Conservation (phyloP, 2,797 vertebrate genomes). For the Distichodus sexfasciatus region DNA sequence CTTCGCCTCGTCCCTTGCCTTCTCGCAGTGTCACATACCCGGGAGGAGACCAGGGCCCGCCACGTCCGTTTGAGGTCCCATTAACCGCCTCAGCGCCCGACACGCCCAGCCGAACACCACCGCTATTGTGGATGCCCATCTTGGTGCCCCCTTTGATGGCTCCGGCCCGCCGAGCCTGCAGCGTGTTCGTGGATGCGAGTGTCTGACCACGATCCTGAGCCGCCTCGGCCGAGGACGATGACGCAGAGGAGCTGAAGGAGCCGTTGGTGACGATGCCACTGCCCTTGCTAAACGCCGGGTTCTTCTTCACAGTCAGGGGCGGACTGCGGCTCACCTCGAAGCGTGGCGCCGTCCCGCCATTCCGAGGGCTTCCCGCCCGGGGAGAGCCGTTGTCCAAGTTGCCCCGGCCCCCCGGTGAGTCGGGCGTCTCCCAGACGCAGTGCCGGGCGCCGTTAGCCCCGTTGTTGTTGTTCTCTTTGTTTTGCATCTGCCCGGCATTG, state of each 20-base stretch:
- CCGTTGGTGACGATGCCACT: constrained; percentile 95
- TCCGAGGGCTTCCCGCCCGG: constrained; percentile 83
- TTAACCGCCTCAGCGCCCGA: constrained; percentile 76
- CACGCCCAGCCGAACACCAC: constrained; percentile 81
- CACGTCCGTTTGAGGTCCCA: constrained; percentile 68
- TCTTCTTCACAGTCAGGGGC: constrained; percentile 89
- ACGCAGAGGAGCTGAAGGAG: constrained; percentile 91
- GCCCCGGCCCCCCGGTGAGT: constrained; percentile 79
- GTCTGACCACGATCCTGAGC: constrained; percentile 81
- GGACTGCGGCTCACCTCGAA: constrained; percentile 87
- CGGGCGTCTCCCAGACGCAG: constrained; percentile 87
- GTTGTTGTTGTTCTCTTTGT: constrained; percentile 91
- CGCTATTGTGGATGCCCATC: constrained; percentile 89
- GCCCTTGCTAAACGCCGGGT: constrained; percentile 92
- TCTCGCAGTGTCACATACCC: constrained; percentile 87
- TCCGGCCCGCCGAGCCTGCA: constrained; percentile 77
- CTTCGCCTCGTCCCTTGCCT: constrained; percentile 76
- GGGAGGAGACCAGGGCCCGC: constrained; percentile 81
- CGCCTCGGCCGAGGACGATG: constrained; percentile 66
- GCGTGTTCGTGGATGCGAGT: constrained; percentile 68
- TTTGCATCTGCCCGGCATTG: constrained; percentile 74
- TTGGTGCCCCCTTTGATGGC: constrained; percentile 88
- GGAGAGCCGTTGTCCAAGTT: constrained; percentile 80
- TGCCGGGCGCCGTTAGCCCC: constrained; percentile 67
- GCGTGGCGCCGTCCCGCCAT: constrained; percentile 69